Evolutionary conservation across 2,113 vertebrate species (phyloP).

Genomic region (Microcebus jonahi): DNA sequence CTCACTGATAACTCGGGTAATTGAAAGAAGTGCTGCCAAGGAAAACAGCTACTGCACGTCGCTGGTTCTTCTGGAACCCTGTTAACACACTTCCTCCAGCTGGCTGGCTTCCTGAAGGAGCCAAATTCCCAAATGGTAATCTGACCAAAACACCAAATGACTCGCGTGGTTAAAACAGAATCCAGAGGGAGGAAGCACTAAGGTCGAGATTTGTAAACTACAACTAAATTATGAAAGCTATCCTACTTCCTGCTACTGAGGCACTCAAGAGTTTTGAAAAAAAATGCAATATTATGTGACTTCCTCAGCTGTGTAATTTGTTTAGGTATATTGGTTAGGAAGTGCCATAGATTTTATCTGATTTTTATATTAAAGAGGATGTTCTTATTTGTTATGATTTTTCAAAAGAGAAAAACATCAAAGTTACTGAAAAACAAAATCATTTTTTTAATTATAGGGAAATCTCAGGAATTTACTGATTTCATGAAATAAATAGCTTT

Average conservation of each 20-base stretch:
- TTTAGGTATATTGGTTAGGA: slow-evolving; percentile 26
- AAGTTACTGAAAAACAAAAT: background rate
- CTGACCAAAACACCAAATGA: background rate
- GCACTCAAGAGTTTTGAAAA: background rate
- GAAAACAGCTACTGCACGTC: background rate
- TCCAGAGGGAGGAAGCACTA: slow-evolving; percentile 58
- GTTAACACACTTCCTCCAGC: background rate
- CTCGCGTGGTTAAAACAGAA: background rate
- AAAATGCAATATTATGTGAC: background rate
- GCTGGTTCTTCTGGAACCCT: background rate
- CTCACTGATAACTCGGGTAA: background rate
- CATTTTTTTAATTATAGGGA: background rate
- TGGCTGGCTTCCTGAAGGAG: slow-evolving; percentile 36
- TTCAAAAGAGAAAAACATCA: background rate
- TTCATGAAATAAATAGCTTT: background rate
- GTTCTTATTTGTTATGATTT: background rate
- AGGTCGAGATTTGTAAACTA: slow-evolving; percentile 63
- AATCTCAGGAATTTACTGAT: background rate
- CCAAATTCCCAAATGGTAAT: background rate
- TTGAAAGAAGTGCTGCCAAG: slow-evolving; percentile 52
- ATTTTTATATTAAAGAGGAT: slow-evolving; percentile 36
- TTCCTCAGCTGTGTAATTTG: slow-evolving; percentile 58
- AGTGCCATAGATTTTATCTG: slow-evolving; percentile 32
- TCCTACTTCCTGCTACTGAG: slow-evolving; percentile 66
- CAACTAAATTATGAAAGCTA: slow-evolving; percentile 40